Evolutionary conservation across 2,888 invertebrate species (phyloP).

Genomic region (Ormia ochracea): DNA sequence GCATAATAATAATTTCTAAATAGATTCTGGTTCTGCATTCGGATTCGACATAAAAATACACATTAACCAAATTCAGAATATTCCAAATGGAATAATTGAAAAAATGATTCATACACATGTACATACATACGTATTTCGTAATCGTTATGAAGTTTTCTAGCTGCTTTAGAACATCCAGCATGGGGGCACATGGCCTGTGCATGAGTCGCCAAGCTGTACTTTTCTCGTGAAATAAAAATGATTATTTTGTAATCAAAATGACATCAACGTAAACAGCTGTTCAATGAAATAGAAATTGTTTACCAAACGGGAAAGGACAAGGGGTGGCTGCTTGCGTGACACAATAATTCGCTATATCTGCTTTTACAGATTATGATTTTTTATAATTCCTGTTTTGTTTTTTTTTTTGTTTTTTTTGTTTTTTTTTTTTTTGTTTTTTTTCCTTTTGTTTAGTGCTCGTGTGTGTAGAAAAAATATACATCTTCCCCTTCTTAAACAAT

Average conservation of each 20-base stretch:
- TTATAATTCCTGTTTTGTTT: background rate
- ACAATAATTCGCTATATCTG: background rate
- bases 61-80: constrained; percentile 6
- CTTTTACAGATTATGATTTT: background rate
- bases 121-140: background rate
- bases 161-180: background rate
- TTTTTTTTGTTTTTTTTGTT: background rate
- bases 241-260: constrained; percentile 45
- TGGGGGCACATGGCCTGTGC: background rate
- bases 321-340: background rate
- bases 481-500: background rate
- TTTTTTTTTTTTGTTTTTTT: background rate
- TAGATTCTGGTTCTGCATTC: background rate
- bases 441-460: no score
- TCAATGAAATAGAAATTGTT: constrained; percentile 5
- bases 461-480: background rate
- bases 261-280: constrained; percentile 50
- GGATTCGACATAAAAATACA: constrained; percentile 3
- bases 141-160: background rate
- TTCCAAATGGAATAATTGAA: constrained; percentile 1
- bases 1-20: background rate
- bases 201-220: background rate
- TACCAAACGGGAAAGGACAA: background rate
- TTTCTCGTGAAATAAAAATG: background rate
- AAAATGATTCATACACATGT: background rate